Percentiles rank a stretch among this genome's conserved stretches.
Conservation (phyloP, 2,113 vertebrate genomes). For the Gallinago jamesoni region DNA sequence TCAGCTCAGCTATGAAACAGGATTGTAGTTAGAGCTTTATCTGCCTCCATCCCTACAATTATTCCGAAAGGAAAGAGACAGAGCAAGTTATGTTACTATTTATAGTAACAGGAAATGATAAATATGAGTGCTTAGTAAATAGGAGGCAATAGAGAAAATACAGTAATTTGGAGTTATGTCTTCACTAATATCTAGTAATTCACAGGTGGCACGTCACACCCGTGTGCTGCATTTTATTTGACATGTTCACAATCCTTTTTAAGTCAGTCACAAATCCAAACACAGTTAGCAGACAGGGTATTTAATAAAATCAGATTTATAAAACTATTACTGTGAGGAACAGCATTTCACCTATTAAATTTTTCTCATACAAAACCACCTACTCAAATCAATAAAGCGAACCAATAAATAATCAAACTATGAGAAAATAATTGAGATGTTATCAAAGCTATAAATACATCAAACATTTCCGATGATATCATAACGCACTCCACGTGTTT, state of each 20-base stretch:
- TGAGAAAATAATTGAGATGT: constrained; percentile 8
- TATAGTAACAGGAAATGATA: constrained; percentile 32
- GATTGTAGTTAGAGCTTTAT: background rate
- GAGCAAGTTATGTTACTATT: constrained; percentile 22
- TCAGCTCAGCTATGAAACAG: background rate
- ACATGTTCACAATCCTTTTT: constrained; percentile 42
- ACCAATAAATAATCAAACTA: constrained; percentile 6
- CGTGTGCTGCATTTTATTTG: constrained; percentile 34
- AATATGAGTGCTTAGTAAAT: background rate
- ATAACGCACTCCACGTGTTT: background rate
- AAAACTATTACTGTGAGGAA: constrained; percentile 33
- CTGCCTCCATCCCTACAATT: background rate
- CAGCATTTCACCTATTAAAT: background rate
- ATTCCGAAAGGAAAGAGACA: background rate
- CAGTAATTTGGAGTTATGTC: constrained; percentile 48
- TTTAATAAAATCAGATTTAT: constrained; percentile 41
- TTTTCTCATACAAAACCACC: constrained; percentile 3
- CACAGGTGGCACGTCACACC: constrained; percentile 47
- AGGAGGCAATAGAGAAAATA: constrained; percentile 19
- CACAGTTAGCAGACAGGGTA: constrained; percentile 37
- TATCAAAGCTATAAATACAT: background rate
- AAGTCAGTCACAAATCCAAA: constrained; percentile 51
- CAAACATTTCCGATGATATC: background rate
- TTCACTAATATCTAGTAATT: constrained; percentile 48
- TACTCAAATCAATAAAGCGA: constrained; percentile 10